Base-by-base conservation (phyloP, 2,888 invertebrate genomes). In the Campopleginae sp. region DNA sequence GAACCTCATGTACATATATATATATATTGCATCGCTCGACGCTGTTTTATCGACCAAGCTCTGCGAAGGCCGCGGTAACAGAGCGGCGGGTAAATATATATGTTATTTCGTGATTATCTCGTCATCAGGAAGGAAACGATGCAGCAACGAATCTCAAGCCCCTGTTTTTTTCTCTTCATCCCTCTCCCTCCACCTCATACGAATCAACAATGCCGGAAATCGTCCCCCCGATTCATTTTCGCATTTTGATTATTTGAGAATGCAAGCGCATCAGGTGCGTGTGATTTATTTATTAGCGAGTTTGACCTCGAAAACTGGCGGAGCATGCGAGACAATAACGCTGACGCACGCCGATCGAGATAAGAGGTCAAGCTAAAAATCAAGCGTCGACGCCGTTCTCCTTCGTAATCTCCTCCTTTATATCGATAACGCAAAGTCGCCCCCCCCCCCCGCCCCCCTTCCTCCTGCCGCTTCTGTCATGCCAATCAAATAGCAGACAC, bases 291-390 rank as follows among this genome's bases (percentile, higher is more conserved):
- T 58, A 23, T 63, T 42, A 38, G n/a, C 63, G 27, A 54, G 19
- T 51, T 12, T 74, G 82, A 72, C 85, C 85, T 85, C 80, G 76
- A 31, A 58, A 61, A 27, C 74, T 74, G n/a, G n/a, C 68, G n/a
- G n/a, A 63, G 51, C 71, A 79, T 48, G 71, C 85, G 85, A 80
- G 72, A 79, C 70, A 81, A 85, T 79, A 85, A 71, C 72, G 82
- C 79, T 82, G 85, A 85, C 82, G 85, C 79, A 80, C 77, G 75
- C 75, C 71, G 75, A 71, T 82, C 79, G 68, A 75, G 82, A 82
- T 85, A 85, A 82, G 72, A 71, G 38, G 51, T 42, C 61, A 78
- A 38, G 46, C 80, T 66, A 61, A 54, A 44, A 66, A 44, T 66
- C 58, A 42, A 63, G 51, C 48, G 27, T 23, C 46, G 31, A 31